Base-by-base conservation (phyloP, 2,797 vertebrate species). In the Catostomus latipinnis region DNA sequence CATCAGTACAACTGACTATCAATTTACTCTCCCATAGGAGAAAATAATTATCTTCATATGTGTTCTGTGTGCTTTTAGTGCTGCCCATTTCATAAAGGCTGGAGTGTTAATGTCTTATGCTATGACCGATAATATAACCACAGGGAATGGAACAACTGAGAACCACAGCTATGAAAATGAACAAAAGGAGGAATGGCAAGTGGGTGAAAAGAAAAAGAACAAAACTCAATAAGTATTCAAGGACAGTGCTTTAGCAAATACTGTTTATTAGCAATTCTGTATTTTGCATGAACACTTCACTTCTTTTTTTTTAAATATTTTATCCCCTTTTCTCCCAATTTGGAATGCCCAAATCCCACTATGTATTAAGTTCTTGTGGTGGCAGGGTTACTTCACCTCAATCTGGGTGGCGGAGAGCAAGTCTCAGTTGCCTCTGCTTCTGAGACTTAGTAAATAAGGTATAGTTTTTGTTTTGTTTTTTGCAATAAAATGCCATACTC, bases 21-120 rank as follows among this genome's bases (percentile, higher is more conserved):
- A 93, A 93, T 93, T 93, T 92, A 75, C 84, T 63, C 66, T 91
- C 91, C 90, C 91, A 78, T 76, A 86, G 87, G 93, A 92, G 87
- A 91, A 87, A 14, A 82, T 93, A 93, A 94, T 93, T 93, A 94
- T 90, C 90, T 90, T 88, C 56, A 80, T 90, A 91, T 34, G 92
- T 92, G 90, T 90, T 93, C 87, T 80, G 90, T 90, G 89, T 88
- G 90, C 89, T 90, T 92, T 92, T 92, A 92, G 86, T 46, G 82
- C 86, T 82, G 86, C 88, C 88, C 87, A 87, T 87, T 90, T 91
- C 93, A 93, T 94, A 93, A 93, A 89, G 52, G 82, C 85, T 88
- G 89, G 86, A 89, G 89, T 83, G 81, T 87, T 87, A 89, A 89
- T 89, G 85, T 85, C 88, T 83, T 77, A 78, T 83, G 2, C 81